Conservation (phyloP, 2,113 vertebrate species). For the Ancistrus triradiatus region DNA sequence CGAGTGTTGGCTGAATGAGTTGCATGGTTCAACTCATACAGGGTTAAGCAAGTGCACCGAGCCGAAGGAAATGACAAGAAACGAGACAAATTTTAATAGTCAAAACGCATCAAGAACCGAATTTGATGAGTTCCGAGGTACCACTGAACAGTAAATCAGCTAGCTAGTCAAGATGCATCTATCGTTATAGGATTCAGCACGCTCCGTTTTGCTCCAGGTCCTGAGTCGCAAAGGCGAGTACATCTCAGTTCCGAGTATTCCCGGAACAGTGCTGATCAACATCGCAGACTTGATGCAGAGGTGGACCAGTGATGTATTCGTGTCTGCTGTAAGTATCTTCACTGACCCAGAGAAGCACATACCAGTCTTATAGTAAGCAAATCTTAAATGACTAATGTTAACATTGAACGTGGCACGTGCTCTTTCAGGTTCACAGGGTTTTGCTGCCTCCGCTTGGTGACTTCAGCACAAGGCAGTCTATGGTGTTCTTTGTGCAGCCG, state of each 20-base stretch:
- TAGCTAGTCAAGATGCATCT: no score
- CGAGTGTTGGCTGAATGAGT: no score
- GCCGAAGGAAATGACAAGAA: no score
- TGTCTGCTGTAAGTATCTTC: slow-evolving; percentile 66
- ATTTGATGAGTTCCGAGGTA: no score
- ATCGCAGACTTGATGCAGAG: slow-evolving; percentile 73
- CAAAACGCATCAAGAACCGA: no score
- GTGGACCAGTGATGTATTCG: slow-evolving; percentile 65
- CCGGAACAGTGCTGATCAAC: slow-evolving; percentile 66
- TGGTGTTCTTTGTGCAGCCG: slow-evolving; percentile 67
- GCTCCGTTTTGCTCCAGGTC: slow-evolving; percentile 54
- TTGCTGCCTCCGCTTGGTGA: slow-evolving; percentile 59
- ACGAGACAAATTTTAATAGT: no score
- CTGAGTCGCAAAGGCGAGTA: slow-evolving; percentile 57
- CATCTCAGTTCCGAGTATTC: slow-evolving; percentile 51
- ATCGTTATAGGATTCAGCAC: no score
- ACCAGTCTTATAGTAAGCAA: no score
- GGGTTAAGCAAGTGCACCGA: no score
- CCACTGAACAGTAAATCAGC: no score
- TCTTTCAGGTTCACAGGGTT: slow-evolving; percentile 62
- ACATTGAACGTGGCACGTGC: background rate
- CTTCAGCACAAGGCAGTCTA: slow-evolving; percentile 59
- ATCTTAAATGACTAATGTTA: no score
- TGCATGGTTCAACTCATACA: no score
- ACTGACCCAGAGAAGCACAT: background rate